Evolutionary conservation across 1,140 invertebrate species (phyloP), one percentile per base, ranked within the genome.

Genomic region (Trichonephila clavipes): DNA sequence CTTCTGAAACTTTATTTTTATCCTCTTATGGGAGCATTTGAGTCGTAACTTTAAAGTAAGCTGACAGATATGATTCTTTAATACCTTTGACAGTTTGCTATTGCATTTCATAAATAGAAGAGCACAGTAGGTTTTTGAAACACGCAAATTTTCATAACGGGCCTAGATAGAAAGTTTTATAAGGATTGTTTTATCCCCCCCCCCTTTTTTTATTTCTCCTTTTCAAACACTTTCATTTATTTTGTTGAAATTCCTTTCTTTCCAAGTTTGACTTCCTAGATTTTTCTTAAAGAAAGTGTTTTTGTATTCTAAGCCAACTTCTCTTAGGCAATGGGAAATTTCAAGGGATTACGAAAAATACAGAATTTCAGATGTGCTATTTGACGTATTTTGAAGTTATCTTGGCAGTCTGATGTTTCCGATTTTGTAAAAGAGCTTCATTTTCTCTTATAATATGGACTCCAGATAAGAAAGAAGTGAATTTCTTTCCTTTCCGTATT

Each of bases 391-490:
- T 77, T 34, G 69, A 14, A 77, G 16, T 24, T 77, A 77, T 77
- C 72, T 69, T 77, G 72, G 72, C 72, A 77, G 34, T 77, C 72
- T 34, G 72, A 19, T 77, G 28, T 34, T 77, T 77, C 72, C 72
- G 72, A 77, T 77, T 77, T 77, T 77, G 28, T 77, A 77, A 77
- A 77, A 34, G 19, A 77, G 72, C 28, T 34, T 34, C 72, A 77
- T 77, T 77, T 77, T 19, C 34, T 34, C 72, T 21, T 10, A 77
- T 77, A 77, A 77, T 77, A 77, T 18, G 69, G 28, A 14, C 24
- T 34, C 16, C 28, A 28, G 66, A 34, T 77, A 40, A 77, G 18
- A 77, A 77, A 28, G 16, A 77, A 77, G 21, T 77, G 72, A 77
- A 77, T 77, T 77, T 18, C 34, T 77, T 40, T 77, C 14, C 18